Base-by-base conservation (phyloP, 37 sponge, comb jelly and placozoan species). In the Bolinopsis microptera region DNA sequence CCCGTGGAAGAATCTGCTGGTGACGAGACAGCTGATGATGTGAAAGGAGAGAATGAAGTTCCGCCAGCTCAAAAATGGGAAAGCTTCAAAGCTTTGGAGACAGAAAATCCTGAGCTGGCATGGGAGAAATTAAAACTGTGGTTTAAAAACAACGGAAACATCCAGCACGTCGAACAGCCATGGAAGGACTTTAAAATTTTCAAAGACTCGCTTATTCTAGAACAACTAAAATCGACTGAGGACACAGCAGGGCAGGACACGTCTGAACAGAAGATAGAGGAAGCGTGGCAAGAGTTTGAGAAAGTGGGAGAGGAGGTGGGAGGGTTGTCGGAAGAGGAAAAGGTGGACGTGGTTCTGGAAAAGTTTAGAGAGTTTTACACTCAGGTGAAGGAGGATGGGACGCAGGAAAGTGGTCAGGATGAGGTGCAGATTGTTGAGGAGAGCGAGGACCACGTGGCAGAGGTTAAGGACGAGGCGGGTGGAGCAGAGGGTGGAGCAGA, bases 221-320 rank as follows among this genome's bases (percentile, higher is more conserved):
- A 40, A 1, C n/a, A 23, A 9, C 18, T 26, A 0, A 38, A 86
- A 86, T 27, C 33, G 5, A 27, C 80, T 1, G 32, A 27, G 5
- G 80, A 77, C 0, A 21, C 1, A 35, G 34, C 35, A 24, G 74
- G 21, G 26, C 25, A 70, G 61, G 61, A 48, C 61, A 48, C 61
- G 9, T 48, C 61, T 18, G 26, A 36, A 3, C 36, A 30, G 26
- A 34, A 16, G 41, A 41, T 86, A 25, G 90, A 86, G 41, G 90
- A 86, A 41, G 90, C 90, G 30, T 86, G 90, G 90, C 9, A 40
- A 27, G 90, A 86, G 90, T 86, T 86, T 86, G 90, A 86, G 61
- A 86, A 86, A 26, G 90, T 86, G 0, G 36, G 31, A 23, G 41
- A 39, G 36, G 90, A 39, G 27, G 61, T 86, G 3, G 30, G 39